phyloP scores from a whole-genome alignment of 2,888 invertebrate genomes.

The Harpagoxenus sublaevis region DNA sequence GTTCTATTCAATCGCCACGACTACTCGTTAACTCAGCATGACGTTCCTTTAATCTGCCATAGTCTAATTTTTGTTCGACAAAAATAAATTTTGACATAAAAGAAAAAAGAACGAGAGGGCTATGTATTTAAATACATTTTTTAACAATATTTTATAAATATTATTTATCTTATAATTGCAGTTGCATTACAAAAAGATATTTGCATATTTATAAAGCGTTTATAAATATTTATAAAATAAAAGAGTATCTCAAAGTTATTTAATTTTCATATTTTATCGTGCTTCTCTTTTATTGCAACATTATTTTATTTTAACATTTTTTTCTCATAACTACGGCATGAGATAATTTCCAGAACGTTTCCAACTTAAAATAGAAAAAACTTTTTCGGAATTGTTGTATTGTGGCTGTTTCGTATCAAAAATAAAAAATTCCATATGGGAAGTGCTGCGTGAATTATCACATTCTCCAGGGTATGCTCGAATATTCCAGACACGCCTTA shows the following conservation, averaged over 20 bases:
- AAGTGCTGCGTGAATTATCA: slow-evolving; percentile 17
- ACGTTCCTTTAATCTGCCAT: slow-evolving; percentile 25
- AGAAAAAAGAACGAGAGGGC: not conserved
- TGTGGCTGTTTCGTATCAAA: not conserved
- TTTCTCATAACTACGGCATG: not conserved
- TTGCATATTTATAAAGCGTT: not conserved
- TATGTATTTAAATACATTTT: not conserved
- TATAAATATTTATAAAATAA: slow-evolving; percentile 23
- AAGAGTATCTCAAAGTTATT: slow-evolving; percentile 1
- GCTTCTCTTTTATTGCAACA: not conserved
- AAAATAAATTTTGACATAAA: not conserved
- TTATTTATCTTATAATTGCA: slow-evolving; percentile 6
- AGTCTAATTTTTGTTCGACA: slow-evolving; percentile 1
- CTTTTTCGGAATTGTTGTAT: not conserved
- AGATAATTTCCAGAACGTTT: not conserved
- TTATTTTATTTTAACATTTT: not conserved
- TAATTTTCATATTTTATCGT: not conserved
- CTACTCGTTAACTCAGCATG: slow-evolving; percentile 47
- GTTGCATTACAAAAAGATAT: not conserved
- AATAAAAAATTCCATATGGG: not conserved
- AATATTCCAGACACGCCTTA: slow-evolving; percentile 11
- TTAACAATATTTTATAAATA: not conserved
- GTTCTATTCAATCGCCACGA: slow-evolving; percentile 49
- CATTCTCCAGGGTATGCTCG: not conserved
- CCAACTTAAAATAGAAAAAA: not conserved